phyloP scores from a whole-genome alignment of 2,888 invertebrate genomes.

The Amphimallon solstitiale region DNA sequence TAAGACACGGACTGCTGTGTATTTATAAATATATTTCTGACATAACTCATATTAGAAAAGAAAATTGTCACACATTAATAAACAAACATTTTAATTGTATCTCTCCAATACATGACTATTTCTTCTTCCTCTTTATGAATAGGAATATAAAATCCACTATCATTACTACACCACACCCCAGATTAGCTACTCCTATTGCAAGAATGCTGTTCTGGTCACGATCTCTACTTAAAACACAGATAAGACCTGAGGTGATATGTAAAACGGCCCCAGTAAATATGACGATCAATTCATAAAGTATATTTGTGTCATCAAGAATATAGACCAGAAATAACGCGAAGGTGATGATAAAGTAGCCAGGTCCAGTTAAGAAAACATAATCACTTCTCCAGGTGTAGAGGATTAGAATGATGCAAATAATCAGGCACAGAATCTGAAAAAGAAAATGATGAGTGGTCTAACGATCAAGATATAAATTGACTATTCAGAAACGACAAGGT shows the following conservation, averaged over 20 bases:
- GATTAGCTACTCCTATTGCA: not conserved
- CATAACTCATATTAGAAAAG: not conserved
- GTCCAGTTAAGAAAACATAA: slow-evolving; percentile 22
- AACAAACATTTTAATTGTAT: not conserved
- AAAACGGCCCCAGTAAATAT: slow-evolving; percentile 37
- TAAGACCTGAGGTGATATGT: slow-evolving; percentile 33
- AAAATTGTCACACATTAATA: not conserved
- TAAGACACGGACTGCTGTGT: no score
- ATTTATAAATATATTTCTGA: not conserved
- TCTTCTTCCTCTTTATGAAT: slow-evolving; percentile 8
- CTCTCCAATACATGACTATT: not conserved
- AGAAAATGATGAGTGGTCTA: not conserved
- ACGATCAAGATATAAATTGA: not conserved
- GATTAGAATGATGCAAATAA: not conserved
- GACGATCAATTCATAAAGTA: slow-evolving; percentile 38
- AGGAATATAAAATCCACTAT: slow-evolving; percentile 22
- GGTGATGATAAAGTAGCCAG: slow-evolving; percentile 38
- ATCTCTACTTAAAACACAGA: slow-evolving; percentile 5
- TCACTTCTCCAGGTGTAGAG: slow-evolving; percentile 9
- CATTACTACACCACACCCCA: slow-evolving; percentile 32
- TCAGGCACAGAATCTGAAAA: not conserved
- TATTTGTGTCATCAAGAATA: slow-evolving; percentile 39
- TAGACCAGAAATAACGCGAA: slow-evolving; percentile 38
- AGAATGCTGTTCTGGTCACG: not conserved
- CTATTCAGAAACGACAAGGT: not conserved